Conservation (phyloP, 2,113 vertebrate genomes). For the Emydocephalus ijimae region DNA sequence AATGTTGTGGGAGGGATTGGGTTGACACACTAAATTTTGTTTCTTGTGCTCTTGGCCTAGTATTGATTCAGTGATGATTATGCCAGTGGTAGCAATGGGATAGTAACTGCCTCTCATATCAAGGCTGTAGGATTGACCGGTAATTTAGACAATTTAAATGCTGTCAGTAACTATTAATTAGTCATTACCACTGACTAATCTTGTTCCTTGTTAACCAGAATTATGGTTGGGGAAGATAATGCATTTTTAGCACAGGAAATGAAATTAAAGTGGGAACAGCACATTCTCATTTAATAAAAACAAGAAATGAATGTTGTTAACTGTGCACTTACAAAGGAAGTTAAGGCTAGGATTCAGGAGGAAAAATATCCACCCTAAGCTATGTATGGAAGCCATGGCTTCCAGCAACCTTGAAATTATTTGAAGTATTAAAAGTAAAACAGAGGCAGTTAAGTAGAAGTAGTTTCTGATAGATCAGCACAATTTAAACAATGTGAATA, state of each 20-base stretch:
- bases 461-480: slow-evolving; percentile 11
- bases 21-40: background rate
- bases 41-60: background rate
- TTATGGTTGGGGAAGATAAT: slow-evolving; percentile 27
- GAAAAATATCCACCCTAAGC: background rate
- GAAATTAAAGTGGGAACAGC: slow-evolving; percentile 32
- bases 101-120: background rate
- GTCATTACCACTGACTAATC: background rate
- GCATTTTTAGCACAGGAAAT: background rate
- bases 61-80: background rate
- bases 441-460: background rate
- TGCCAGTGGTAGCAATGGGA: background rate
- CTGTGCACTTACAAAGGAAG: background rate
- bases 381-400: background rate
- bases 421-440: slow-evolving; percentile 6
- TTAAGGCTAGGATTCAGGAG: background rate
- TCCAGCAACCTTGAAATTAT: slow-evolving; percentile 22
- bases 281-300: slow-evolving; percentile 7
- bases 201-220: slow-evolving; percentile 40
- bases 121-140: background rate
- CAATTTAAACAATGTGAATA: slow-evolving; percentile 27
- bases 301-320: slow-evolving; percentile 7
- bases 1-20: background rate
- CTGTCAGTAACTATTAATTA: slow-evolving; percentile 27
- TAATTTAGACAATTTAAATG: slow-evolving; percentile 35